These are phyloP conservation scores for Chaetodon trifascialis DNA, from an alignment of 2,113 vertebrate species.

Conservation along the genomic window DNA sequence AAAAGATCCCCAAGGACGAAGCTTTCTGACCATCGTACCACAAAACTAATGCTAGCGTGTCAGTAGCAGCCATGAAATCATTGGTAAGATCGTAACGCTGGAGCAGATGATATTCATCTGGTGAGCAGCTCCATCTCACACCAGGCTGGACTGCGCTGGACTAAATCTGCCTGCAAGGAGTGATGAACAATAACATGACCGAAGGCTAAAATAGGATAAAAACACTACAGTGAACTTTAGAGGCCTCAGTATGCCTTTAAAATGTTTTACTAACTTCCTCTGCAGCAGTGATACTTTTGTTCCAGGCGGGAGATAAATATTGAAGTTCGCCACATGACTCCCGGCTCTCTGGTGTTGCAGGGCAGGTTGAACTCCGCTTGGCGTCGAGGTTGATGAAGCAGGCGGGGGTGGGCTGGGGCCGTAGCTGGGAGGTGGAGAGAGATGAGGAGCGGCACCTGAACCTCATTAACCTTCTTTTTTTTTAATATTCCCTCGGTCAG, in stretches of 20 bases:
- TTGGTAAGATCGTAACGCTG: not conserved
- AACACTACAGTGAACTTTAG: not conserved
- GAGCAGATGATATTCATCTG: not conserved
- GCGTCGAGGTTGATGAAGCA: not conserved
- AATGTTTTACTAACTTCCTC: conserved; percentile 8
- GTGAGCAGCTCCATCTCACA: not conserved
- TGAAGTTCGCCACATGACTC: not conserved
- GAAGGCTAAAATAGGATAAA: conserved; percentile 20
- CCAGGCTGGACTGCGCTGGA: not conserved
- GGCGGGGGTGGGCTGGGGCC: conserved; percentile 9
- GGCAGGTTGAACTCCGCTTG: conserved; percentile 30
- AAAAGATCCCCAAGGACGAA: not conserved
- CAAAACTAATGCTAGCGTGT: not conserved
- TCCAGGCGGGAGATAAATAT: not conserved
- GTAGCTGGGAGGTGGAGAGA: conserved; percentile 26
- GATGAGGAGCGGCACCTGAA: conserved; percentile 42
- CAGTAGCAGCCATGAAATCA: not conserved
- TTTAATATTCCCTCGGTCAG: conserved; percentile 39
- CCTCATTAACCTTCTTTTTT: conserved; percentile 61
- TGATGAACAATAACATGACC: conserved; percentile 17
- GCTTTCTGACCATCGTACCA: not conserved
- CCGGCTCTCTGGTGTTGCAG: conserved; percentile 9
- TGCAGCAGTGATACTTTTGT: conserved; percentile 7
- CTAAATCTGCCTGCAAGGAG: conserved; percentile 23
- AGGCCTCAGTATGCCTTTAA: not conserved